A percentile compares a stretch with the other conserved stretches of the same genome.
These are phyloP conservation scores for Oryctes rhinoceros DNA, from an alignment of 1,140 invertebrate species.

Conservation along the genomic window DNA sequence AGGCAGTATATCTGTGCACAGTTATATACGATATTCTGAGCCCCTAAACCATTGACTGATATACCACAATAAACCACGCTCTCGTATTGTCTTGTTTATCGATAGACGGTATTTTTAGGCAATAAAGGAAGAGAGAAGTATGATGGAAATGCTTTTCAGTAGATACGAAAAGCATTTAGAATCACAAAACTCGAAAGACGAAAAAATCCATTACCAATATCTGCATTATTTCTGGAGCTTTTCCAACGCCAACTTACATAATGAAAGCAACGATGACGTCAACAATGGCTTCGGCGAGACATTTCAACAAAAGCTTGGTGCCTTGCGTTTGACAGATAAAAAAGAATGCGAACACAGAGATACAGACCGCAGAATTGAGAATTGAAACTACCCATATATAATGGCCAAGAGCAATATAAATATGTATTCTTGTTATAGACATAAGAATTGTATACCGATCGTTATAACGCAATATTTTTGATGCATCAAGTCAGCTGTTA, in stretches of 20 bases:
- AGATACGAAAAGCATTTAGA: slow-evolving; percentile 37
- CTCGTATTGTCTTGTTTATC: no score
- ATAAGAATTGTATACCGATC: no score
- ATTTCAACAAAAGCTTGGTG: slow-evolving; percentile 52
- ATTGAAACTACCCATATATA: slow-evolving; percentile 38
- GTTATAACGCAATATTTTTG: no score
- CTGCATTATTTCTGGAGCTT: slow-evolving; percentile 58
- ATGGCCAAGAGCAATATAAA: no score
- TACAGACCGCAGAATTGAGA: slow-evolving; percentile 44
- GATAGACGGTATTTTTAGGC: not conserved
- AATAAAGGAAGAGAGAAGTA: not conserved
- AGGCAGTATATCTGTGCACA: no score
- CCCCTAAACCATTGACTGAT: no score
- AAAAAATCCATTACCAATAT: slow-evolving; percentile 59
- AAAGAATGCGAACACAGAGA: slow-evolving; percentile 49
- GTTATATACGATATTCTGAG: no score
- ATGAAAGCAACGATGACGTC: slow-evolving; percentile 54
- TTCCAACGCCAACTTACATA: slow-evolving; percentile 57
- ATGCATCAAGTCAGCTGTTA: no score
- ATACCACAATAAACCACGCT: no score
- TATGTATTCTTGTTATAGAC: no score
- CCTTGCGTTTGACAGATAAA: slow-evolving; percentile 58
- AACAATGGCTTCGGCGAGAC: slow-evolving; percentile 55
- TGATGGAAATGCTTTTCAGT: not conserved
- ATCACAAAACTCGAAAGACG: slow-evolving; percentile 43